Evolutionary conservation across 2,113 vertebrate species (phyloP), one percentile per base, ranked within the genome.

Genomic region (Lanius collurio): DNA sequence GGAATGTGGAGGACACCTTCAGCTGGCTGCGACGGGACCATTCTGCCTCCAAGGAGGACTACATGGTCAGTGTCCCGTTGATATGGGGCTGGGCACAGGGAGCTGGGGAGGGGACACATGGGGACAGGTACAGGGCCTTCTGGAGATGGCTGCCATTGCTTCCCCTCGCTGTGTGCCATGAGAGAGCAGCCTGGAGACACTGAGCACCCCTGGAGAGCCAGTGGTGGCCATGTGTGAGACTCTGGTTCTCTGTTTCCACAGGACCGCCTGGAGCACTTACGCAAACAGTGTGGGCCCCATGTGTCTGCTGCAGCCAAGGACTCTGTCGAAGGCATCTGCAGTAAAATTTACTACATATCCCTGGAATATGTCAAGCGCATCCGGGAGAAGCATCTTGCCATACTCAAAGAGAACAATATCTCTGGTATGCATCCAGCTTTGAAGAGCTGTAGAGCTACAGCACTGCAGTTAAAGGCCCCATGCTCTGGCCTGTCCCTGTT

Each of bases 1-100:
- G 99, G 99, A 99, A 99, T 0, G 99, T 99, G 57, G 99, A 99
- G 83, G 99, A 99, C 95, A 99, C 99, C 11, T 99, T 99, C 98
- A 99, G 98, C 98, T 99, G 99, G 99, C 98, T 99, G 70, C 98
- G 99, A 87, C 97, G 99, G 97, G 99, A 99, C 97, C 99, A 99
- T 95, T 99, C 99, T 0, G 99, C 99, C 91, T 99, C 99, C 73
- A 99, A 99, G 93, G 99, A 99, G 95, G 99, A 99, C 97, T 99
- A 99, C 97, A 99, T 99, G 99, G 99, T 99, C 97, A 93, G 98
- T 92, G 44, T 46, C 23, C 56, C 18, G 24, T 30, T 33, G 31
- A 19, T 5, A 2, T 14, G 57, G 42, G 31, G 23, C 39, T 53
- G 59, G 13, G 56, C 3, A 1, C 39, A 7, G 67, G 46, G 56